These are phyloP conservation scores for Gambelia wislizenii DNA, from an alignment of 2,797 vertebrate genomes.

Conservation along the genomic window DNA sequence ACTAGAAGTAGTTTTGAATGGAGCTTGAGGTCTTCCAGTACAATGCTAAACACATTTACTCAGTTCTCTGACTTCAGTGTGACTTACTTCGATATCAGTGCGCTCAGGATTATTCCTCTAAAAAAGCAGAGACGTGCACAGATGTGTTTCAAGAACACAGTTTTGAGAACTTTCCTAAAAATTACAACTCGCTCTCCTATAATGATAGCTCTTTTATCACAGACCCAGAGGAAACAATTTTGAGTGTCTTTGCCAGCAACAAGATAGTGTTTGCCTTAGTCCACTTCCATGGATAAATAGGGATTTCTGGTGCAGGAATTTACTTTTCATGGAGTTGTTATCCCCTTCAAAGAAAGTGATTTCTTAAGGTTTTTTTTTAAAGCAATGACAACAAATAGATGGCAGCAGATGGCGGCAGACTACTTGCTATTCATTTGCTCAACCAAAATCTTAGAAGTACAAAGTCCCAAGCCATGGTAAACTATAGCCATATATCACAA, in stretches of 20 bases:
- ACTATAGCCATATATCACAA: background rate
- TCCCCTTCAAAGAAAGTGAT: background rate
- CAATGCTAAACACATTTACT: too few species aligned
- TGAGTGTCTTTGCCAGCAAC: too few species aligned
- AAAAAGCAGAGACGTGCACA: too few species aligned
- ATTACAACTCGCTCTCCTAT: too few species aligned
- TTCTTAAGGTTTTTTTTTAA: background rate
- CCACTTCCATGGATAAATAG: background rate
- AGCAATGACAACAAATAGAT: background rate
- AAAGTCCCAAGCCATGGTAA: background rate
- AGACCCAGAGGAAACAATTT: background rate
- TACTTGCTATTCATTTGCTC: background rate
- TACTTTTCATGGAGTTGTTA: background rate
- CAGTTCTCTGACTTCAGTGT: background rate
- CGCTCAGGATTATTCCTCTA: too few species aligned
- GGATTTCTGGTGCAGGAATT: too few species aligned
- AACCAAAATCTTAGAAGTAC: background rate
- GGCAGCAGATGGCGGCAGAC: constrained; percentile 38
- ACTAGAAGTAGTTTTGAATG: background rate
- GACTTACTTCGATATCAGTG: background rate
- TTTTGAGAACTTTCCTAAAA: too few species aligned
- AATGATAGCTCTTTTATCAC: background rate
- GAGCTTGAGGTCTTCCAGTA: background rate
- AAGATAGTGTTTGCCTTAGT: background rate
- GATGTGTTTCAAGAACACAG: too few species aligned